Evolutionary conservation across 2,797 vertebrate species (phyloP).

Genomic region (Xerus rutilus): DNA sequence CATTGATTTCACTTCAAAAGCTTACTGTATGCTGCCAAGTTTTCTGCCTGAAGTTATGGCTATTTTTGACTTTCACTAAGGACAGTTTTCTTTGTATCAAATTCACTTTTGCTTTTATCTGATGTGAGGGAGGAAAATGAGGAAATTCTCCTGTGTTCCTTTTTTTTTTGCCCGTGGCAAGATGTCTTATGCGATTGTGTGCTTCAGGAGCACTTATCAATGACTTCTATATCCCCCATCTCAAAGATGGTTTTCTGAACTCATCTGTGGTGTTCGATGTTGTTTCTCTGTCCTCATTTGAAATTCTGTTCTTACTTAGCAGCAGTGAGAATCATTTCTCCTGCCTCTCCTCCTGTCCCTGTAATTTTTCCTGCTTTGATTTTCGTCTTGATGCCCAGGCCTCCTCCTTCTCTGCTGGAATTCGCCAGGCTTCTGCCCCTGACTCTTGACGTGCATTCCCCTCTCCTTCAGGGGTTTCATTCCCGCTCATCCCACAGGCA

Average conservation of each 20-base stretch:
- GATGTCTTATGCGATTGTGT: neutral
- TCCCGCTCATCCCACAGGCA: neutral
- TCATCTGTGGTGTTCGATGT: neutral
- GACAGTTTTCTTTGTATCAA: neutral
- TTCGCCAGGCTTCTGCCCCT: neutral
- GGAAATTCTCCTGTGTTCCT: neutral
- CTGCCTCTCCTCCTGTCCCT: neutral
- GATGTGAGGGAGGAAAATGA: neutral
- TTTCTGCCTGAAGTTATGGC: neutral
- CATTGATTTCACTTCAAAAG: neutral
- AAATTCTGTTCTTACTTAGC: neutral
- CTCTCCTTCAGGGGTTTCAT: neutral
- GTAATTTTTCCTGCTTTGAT: neutral
- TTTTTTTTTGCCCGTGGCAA: neutral
- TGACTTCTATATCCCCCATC: neutral
- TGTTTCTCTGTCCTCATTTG: neutral
- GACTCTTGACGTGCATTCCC: neutral
- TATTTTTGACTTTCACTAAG: neutral
- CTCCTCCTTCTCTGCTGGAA: neutral
- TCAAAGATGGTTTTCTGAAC: neutral
- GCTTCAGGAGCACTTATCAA: neutral
- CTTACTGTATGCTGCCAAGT: neutral
- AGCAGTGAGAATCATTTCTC: neutral
- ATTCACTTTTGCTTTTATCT: neutral
- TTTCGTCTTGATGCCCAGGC: neutral